phyloP scores from a whole-genome alignment of 2,797 vertebrate genomes.

The Nothura maculosa region DNA sequence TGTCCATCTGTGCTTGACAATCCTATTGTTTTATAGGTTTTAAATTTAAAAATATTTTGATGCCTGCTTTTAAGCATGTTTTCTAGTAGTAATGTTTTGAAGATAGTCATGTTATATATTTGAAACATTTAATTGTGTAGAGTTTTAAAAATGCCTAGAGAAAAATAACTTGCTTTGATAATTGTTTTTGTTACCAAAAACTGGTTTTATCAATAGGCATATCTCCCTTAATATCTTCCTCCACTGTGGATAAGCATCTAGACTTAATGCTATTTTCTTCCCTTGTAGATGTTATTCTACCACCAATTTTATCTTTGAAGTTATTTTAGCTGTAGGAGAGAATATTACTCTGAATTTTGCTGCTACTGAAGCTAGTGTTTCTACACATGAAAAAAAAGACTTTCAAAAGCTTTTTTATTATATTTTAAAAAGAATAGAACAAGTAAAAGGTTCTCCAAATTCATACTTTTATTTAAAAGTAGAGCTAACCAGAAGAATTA shows the following conservation, averaged over 20 bases:
- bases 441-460: background rate
- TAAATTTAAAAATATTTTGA: background rate
- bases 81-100: background rate
- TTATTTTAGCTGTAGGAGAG: background rate
- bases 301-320: background rate
- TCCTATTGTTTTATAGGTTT: background rate
- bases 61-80: background rate
- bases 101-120: background rate
- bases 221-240: background rate
- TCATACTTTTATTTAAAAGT: background rate
- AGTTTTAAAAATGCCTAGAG: background rate
- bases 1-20: background rate
- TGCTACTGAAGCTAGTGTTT: background rate
- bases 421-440: background rate
- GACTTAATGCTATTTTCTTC: background rate
- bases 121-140: background rate
- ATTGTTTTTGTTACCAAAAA: background rate
- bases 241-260: background rate
- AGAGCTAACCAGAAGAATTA: background rate
- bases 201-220: background rate
- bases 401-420: constrained; percentile 20
- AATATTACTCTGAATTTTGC: background rate
- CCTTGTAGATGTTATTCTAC: background rate
- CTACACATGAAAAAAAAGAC: background rate
- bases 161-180: background rate